Evolutionary conservation across 2,113 vertebrate species (phyloP), one percentile per base, ranked within the genome.

Genomic region (Bubalus kerabau): DNA sequence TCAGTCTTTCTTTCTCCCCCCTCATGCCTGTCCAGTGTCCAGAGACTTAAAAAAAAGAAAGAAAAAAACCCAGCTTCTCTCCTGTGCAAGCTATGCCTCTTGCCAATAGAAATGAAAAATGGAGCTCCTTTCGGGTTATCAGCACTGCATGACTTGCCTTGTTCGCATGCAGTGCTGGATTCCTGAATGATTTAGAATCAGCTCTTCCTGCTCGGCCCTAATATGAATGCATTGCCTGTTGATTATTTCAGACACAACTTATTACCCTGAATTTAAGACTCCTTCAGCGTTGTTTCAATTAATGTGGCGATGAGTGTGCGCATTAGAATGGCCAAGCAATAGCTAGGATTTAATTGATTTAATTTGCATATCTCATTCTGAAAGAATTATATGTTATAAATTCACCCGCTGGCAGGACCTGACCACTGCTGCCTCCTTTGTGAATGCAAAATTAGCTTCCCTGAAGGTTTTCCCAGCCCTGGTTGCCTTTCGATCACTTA

Each of bases 361-460:
- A 98, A 98, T 94, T 98, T 98, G 98, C 97, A 98, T 97, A 91
- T 98, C 93, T 98, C 97, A 96, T 95, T 96, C 96, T 94, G 98
- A 98, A 98, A 93, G 97, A 98, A 98, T 98, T 98, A 96, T 94
- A 90, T 91, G 92, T 80, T 81, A 32, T 98, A 98, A 98, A 98
- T 97, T 94, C 92, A 97, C 85, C 64, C 89, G 14, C 71, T 64
- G 92, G 95, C 96, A 88, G 97, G 95, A 92, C 95, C 95, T 98
- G 98, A 87, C 98, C 97, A 98, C 48, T 24, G 80, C 14, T 78
- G 94, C 95, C 91, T 98, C 97, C 81, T 97, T 95, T 97, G 95
- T 97, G 96, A 98, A 98, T 98, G 89, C 71, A 95, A 96, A 99
- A 98, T 98, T 96, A 98, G 95, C 85, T 98, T 97, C 57, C 48